Conservation (phyloP, 2,888 invertebrate species). For the Ditylenchus weischeri region DNA sequence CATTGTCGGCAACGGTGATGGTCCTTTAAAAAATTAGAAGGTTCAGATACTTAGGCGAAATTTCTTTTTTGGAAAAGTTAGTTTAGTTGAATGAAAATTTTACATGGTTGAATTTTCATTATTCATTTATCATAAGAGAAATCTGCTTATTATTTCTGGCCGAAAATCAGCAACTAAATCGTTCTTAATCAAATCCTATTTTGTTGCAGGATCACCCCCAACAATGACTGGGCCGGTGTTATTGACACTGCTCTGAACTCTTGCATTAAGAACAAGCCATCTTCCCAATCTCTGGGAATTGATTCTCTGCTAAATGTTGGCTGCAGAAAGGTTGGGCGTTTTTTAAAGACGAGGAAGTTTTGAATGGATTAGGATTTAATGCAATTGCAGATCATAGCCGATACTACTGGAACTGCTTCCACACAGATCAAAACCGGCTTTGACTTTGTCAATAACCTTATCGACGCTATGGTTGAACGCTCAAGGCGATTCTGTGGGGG, state of each 20-base stretch:
- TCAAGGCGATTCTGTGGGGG: conserved; percentile 57
- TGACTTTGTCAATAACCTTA: conserved; percentile 59
- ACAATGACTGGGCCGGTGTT: conserved; percentile 56
- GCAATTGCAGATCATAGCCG: conserved; percentile 48
- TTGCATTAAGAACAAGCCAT: conserved; percentile 53
- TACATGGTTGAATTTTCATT: too few species aligned
- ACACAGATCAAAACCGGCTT: conserved; percentile 56
- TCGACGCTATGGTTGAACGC: conserved; percentile 54
- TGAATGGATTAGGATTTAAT: not conserved
- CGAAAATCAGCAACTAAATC: too few species aligned
- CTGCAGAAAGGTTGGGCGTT: conserved; percentile 49
- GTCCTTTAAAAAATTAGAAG: too few species aligned
- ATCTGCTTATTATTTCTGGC: too few species aligned
- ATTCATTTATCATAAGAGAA: too few species aligned
- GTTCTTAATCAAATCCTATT: too few species aligned
- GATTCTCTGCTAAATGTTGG: conserved; percentile 57
- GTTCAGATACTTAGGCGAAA: too few species aligned
- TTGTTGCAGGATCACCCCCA: conserved; percentile 49
- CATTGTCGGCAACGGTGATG: too few species aligned
- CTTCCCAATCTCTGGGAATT: conserved; percentile 45
- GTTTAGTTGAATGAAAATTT: too few species aligned
- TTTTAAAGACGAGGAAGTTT: not conserved
- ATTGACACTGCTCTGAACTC: conserved; percentile 54
- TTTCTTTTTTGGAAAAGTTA: too few species aligned
- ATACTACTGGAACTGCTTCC: conserved; percentile 52